Conservation (phyloP, 1,140 invertebrate genomes). For the Drosophila asahinai region DNA sequence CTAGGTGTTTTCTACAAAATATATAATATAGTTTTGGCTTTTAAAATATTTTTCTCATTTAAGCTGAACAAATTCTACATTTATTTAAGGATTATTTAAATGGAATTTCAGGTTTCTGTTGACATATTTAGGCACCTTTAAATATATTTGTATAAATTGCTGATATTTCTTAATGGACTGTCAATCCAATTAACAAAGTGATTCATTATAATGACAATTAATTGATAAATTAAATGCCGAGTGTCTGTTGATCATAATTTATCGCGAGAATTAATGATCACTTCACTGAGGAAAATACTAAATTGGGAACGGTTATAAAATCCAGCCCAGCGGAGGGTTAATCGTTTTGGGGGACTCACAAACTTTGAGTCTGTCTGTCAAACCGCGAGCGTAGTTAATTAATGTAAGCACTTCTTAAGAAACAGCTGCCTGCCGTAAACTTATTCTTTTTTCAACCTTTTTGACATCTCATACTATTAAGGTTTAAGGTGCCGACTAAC, state of each 20-base stretch:
- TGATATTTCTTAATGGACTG: background rate
- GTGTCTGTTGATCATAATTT: constrained; percentile 9
- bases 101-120: background rate
- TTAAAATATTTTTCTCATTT: too few relatives aligned
- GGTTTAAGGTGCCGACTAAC: constrained; percentile 40
- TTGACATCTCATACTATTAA: constrained; percentile 32
- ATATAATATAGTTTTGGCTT: too few relatives aligned
- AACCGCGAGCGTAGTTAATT: constrained; percentile 60
- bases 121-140: too few relatives aligned
- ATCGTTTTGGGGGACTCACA: constrained; percentile 46
- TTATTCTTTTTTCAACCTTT: constrained; percentile 6
- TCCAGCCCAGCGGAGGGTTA: constrained; percentile 22
- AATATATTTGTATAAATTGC: too few relatives aligned
- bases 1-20: too few relatives aligned
- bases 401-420: constrained; percentile 55
- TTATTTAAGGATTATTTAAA: background rate
- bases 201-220: constrained; percentile 27
- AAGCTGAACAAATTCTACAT: too few relatives aligned
- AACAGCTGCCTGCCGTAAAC: constrained; percentile 28
- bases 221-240: constrained; percentile 25
- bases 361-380: constrained; percentile 47
- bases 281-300: background rate
- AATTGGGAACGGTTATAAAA: too few relatives aligned
- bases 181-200: background rate
- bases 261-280: background rate